Base-by-base conservation (phyloP, 2,113 vertebrate species). In the Peromyscus californicus region DNA sequence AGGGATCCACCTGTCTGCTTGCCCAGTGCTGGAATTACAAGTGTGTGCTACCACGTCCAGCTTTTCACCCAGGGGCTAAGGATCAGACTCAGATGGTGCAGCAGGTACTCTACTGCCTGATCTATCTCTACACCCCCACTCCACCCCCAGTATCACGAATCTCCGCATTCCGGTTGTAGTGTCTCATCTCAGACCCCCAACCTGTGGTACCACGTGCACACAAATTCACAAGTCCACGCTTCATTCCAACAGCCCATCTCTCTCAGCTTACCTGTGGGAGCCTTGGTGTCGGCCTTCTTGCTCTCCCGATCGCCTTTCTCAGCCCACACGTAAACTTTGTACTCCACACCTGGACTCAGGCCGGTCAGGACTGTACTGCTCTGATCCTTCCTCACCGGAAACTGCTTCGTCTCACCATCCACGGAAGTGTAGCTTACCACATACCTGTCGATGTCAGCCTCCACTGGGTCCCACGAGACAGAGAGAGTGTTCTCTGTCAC, bases 401-500 rank as follows among this genome's bases (percentile, higher is more conserved):
- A 95, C 96, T 99, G 98, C 91, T 76, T 97, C 90, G 97, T 98
- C 87, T 98, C 98, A 74, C 99, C 99, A 3, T 98, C 98, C 2
- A 94, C 94, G 33, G 99, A 99, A 33, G 96, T 98, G 97, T 99
- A 99, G 96, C 96, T 99, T 86, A 99, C 95, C 96, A 98, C 89
- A 51, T 99, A 99, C 93, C 98, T 99, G 8, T 99, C 99, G 3
- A 99, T 98, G 26, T 97, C 94, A 9, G 99, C 98, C 90, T 97
- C 98, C 75, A 98, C 98, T 0, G 57, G 97, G 65, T 98, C 98
- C 99, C 99, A 99, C 57, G 98, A 98, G 87, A 99, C 98, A 0
- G 96, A 98, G 8, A 98, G 98, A 0, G 98, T 99, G 95, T 99
- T 98, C 95, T 99, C 99, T 10, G 99, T 99, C 87, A 99, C 98